Conservation (phyloP, 1,140 invertebrate genomes). For the Frieseomelitta varia region DNA sequence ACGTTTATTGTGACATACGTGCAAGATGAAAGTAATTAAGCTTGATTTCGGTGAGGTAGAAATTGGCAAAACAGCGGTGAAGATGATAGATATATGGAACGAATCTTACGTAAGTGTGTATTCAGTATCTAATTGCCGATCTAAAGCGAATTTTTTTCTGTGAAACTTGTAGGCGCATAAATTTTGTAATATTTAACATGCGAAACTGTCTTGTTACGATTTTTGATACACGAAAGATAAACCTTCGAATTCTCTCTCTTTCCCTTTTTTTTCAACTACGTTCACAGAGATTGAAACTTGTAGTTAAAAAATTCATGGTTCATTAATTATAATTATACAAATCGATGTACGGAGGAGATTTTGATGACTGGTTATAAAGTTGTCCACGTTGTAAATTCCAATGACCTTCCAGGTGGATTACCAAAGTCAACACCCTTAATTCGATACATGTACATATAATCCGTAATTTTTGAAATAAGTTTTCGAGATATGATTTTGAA, state of each 20-base stretch:
- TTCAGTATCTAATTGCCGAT: background rate
- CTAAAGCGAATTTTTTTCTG: background rate
- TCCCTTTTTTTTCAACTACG: background rate
- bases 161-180: background rate
- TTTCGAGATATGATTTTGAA: too few species aligned
- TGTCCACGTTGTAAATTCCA: background rate
- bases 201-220: background rate
- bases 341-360: too few species aligned
- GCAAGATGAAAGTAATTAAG: slow-evolving; percentile 34
- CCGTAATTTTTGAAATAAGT: too few species aligned
- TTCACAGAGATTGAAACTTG: too few species aligned
- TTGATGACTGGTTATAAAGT: background rate
- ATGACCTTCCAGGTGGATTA: background rate
- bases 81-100: slow-evolving; percentile 69
- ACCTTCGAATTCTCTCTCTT: background rate
- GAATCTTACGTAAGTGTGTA: slow-evolving; percentile 60
- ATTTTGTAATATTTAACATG: background rate
- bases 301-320: too few species aligned
- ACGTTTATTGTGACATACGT: background rate
- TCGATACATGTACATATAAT: too few species aligned
- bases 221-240: background rate
- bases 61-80: slow-evolving; percentile 57
- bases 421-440: background rate
- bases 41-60: slow-evolving; percentile 69
- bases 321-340: too few species aligned